These are phyloP conservation scores for Trachelus stipa DNA, from an alignment of 2,888 invertebrate species.

Conservation along the genomic window DNA sequence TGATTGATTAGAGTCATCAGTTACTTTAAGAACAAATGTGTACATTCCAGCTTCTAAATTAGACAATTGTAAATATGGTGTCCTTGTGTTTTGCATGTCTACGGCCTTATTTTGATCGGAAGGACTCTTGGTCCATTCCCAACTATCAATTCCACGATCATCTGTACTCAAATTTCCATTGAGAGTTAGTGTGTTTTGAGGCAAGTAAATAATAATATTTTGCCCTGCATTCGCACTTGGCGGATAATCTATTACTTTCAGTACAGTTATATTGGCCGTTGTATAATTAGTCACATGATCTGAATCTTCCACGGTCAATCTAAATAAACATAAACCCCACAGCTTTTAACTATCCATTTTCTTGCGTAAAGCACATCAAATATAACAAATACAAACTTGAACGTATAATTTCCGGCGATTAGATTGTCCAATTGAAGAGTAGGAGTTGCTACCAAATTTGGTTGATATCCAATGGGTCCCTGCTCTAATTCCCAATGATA, in stretches of 20 bases:
- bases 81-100: constrained; percentile 95
- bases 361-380: background rate
- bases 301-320: constrained; percentile 90
- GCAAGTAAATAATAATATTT: constrained; percentile 90
- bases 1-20: constrained; percentile 89
- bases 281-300: constrained; percentile 89
- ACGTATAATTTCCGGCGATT: constrained; percentile 90
- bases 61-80: constrained; percentile 87
- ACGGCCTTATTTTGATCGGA: constrained; percentile 91
- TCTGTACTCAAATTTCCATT: constrained; percentile 93
- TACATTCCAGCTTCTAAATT: constrained; percentile 95
- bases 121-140: constrained; percentile 95
- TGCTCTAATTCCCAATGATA: constrained; percentile 95
- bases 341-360: background rate
- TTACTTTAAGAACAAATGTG: constrained; percentile 92
- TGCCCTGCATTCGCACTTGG: constrained; percentile 95
- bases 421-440: constrained; percentile 88
- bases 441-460: constrained; percentile 81
- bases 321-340: constrained; percentile 42
- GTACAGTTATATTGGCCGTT: constrained; percentile 87
- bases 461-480: constrained; percentile 87
- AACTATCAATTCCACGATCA: constrained; percentile 91
- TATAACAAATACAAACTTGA: constrained; percentile 69
- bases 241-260: constrained; percentile 93
- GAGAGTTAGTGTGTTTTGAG: constrained; percentile 84